Conservation (phyloP, 2,797 vertebrate species). For the Spinibarbus caldwelli region DNA sequence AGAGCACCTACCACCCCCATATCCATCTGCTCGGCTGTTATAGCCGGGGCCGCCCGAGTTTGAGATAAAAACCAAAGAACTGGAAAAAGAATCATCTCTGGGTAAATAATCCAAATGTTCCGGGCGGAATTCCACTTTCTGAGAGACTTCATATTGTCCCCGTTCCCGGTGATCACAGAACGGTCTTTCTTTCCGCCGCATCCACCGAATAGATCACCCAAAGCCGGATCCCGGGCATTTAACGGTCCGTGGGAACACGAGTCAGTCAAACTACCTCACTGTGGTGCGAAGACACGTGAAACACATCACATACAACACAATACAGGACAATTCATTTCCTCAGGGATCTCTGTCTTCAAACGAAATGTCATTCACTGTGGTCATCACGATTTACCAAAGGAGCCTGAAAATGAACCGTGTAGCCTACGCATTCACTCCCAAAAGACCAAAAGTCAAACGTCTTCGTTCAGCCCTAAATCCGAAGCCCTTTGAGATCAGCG, state of each 20-base stretch:
- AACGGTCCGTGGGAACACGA: conserved; percentile 15
- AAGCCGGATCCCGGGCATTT: conserved; percentile 40
- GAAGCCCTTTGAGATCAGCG: background rate
- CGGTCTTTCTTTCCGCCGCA: conserved; percentile 63
- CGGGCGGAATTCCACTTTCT: conserved; percentile 60
- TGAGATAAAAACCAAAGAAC: conserved; percentile 70
- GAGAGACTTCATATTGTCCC: conserved; percentile 64
- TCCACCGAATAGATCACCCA: conserved; percentile 62
- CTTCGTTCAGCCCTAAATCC: background rate
- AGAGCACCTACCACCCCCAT: conserved; percentile 77
- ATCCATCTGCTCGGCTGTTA: conserved; percentile 76
- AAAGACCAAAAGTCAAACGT: background rate
- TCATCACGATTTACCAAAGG: conserved; percentile 18
- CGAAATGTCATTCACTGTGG: conserved; percentile 18
- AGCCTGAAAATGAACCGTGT: background rate
- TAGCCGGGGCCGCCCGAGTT: conserved; percentile 74
- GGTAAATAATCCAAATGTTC: conserved; percentile 68
- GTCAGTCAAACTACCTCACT: conserved; percentile 67
- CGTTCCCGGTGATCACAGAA: conserved; percentile 69
- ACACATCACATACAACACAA: conserved; percentile 60
- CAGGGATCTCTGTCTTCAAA: conserved; percentile 1
- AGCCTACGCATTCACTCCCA: background rate
- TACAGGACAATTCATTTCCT: conserved; percentile 44
- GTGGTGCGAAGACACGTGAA: conserved; percentile 74
- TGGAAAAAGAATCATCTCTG: conserved; percentile 73